These are phyloP conservation scores for Lacanobia oleracea DNA, from an alignment of 2,888 invertebrate species.

Conservation along the genomic window DNA sequence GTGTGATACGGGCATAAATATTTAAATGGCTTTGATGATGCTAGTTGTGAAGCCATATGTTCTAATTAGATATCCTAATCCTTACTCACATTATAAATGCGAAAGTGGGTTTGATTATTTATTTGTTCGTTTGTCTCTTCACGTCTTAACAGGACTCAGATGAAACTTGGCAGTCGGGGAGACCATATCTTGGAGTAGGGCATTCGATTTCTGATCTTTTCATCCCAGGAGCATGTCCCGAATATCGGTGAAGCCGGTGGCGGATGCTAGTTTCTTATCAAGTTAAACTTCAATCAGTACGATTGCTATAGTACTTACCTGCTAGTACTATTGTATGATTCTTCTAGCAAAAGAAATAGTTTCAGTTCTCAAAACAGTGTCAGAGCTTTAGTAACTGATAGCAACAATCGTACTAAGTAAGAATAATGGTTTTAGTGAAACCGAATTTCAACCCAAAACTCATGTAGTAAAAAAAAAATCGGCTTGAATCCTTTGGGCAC, in stretches of 20 bases:
- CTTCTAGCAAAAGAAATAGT: constrained; percentile 7
- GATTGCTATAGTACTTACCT: no score
- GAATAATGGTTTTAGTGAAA: constrained; percentile 11
- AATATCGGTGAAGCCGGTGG: no score
- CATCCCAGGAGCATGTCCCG: no score
- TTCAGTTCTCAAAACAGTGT: constrained; percentile 4
- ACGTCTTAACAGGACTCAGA: no score
- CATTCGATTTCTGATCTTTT: no score
- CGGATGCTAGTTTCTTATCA: no score
- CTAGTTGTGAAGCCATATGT: background rate
- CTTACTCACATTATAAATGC: no score
- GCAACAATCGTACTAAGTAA: constrained; percentile 18
- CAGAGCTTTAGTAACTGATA: constrained; percentile 2
- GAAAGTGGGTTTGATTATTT: no score
- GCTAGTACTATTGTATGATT: background rate
- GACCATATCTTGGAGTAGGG: no score
- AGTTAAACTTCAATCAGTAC: no score
- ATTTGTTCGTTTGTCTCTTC: no score
- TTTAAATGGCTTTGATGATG: background rate
- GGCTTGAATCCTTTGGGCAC: background rate
- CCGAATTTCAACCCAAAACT: background rate
- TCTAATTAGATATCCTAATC: background rate
- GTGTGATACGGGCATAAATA: constrained; percentile 16
- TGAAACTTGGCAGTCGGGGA: no score
- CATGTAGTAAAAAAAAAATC: background rate